These are phyloP conservation scores for Halcyon smyrnensis DNA, from an alignment of 2,797 vertebrate genomes.

Conservation along the genomic window DNA sequence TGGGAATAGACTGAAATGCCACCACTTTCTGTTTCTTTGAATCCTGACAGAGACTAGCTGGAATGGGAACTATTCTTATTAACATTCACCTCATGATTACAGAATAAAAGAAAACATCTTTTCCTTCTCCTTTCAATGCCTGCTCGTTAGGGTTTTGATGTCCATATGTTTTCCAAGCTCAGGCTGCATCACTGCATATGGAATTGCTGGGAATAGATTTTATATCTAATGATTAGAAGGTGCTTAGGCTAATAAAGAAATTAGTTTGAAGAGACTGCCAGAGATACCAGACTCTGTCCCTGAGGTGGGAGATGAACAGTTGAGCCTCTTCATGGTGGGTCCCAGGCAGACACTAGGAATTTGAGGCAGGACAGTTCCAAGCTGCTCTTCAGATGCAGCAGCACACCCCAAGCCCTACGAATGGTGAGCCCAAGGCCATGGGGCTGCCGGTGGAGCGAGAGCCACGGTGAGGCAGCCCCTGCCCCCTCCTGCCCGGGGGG, in stretches of 20 bases:
- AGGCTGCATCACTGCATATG: neutral
- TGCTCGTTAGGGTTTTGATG: neutral
- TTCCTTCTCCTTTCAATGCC: neutral
- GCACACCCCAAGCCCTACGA: no score
- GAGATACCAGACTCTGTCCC: neutral
- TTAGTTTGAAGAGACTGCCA: neutral
- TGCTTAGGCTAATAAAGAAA: neutral
- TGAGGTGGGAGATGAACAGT: neutral
- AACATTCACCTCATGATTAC: neutral
- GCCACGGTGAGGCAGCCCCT: no score
- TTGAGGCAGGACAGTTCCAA: neutral
- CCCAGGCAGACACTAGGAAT: neutral
- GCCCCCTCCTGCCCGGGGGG: no score
- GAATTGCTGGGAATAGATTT: neutral
- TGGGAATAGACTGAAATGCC: neutral
- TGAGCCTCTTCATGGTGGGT: neutral
- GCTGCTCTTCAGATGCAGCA: neutral
- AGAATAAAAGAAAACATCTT: neutral
- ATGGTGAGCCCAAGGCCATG: no score
- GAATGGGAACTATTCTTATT: neutral
- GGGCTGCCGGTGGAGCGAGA: no score
- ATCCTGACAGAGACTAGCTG: neutral
- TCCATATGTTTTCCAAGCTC: neutral
- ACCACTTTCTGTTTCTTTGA: neutral
- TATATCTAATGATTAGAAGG: neutral